Evolutionary conservation across 2,888 invertebrate species (phyloP).

Genomic region (Seladonia tumulorum): DNA sequence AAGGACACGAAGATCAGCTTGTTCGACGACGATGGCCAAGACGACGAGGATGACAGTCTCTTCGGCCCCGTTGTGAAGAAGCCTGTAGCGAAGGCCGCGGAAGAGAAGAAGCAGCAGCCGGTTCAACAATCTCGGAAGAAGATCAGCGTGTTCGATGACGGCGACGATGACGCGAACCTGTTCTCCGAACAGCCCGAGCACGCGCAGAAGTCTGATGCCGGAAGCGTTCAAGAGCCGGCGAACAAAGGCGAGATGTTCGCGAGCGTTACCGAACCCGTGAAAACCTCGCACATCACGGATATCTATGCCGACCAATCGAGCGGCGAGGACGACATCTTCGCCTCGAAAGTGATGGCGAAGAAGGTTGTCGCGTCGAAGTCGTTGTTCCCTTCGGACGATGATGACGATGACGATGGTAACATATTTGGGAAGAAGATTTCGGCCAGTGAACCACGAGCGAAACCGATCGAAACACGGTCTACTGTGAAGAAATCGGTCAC

Average conservation of each 20-base stretch:
- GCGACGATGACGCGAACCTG: constrained; percentile 65
- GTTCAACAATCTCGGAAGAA: constrained; percentile 55
- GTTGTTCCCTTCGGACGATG: constrained; percentile 71
- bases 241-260: constrained; percentile 53
- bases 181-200: constrained; percentile 57
- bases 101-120: constrained; percentile 43
- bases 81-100: constrained; percentile 46
- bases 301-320: constrained; percentile 80
- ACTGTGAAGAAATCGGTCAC: constrained; percentile 76
- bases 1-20: constrained; percentile 74
- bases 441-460: constrained; percentile 33
- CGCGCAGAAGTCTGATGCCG: constrained; percentile 57
- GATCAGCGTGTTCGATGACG: constrained; percentile 66
- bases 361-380: constrained; percentile 64
- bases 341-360: constrained; percentile 66
- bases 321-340: constrained; percentile 80
- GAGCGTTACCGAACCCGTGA: constrained; percentile 56
- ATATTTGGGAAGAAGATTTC: constrained; percentile 74
- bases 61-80: constrained; percentile 69
- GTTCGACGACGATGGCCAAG: constrained; percentile 77
- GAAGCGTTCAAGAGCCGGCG: constrained; percentile 45
- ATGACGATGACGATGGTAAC: constrained; percentile 67
- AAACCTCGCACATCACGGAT: constrained; percentile 73
- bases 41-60: constrained; percentile 76
- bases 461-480: constrained; percentile 25